Base-by-base conservation (phyloP, 2,113 vertebrate genomes). In the Numenius arquata region DNA sequence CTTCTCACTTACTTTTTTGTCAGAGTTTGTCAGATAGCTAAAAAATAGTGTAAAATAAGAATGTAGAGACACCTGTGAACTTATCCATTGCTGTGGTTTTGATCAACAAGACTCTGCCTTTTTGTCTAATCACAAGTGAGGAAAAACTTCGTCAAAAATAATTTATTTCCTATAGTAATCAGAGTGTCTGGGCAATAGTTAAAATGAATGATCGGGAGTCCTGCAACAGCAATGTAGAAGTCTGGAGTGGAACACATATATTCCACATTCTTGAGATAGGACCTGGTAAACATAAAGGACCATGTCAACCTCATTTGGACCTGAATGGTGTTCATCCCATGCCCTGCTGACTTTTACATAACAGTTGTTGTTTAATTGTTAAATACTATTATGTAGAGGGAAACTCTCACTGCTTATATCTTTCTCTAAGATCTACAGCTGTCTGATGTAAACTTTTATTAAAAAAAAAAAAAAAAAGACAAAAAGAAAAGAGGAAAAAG, bases 21-120 rank as follows among this genome's bases (percentile, higher is more conserved):
- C 36, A 5, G 22, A 41, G 9, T 15, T 62, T 65, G 3, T 38
- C 45, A 81, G 30, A 48, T 19, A 76, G 5, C 11, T 82, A 29
- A 75, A 78, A 47, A n/a, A 1, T 9, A 27, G 5, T 6, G 32
- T 38, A 15, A 65, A 84, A 43, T 52, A 67, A 66, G 29, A 75
- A 48, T 5, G 1, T 29, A 29, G 10, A 55, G n/a, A n/a, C 0
- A 0, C 3, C 7, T 21, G 5, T 47, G 19, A 67, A 47, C 3
- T 45, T 48, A 5, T 11, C 18, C 8, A 40, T 0, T 8, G 2
- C 21, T n/a, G 13, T 27, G 9, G 16, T 47, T 68, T 73, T 68
- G 20, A 40, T 18, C 41, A 59, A 15, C 16, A 11, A 53, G 48
- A 40, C 2, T 45, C 25, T 72, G 18, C 2, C 1, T 83, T 83